These are phyloP conservation scores for Lithophane ornitopus DNA, from an alignment of 2,888 invertebrate species.

Conservation along the genomic window DNA sequence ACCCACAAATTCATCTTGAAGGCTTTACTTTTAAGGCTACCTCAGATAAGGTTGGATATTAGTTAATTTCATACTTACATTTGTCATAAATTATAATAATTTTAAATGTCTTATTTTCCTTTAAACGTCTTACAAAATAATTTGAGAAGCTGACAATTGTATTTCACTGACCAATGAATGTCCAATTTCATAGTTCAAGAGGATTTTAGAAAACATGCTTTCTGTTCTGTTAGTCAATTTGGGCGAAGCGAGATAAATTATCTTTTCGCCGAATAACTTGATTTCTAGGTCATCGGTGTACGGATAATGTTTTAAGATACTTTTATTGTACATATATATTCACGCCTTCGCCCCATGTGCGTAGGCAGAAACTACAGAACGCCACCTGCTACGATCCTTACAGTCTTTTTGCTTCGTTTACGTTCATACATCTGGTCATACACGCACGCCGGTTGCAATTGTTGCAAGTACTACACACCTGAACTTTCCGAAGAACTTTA, in stretches of 20 bases:
- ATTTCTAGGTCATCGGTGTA: conserved; percentile 33
- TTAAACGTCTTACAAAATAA: no score
- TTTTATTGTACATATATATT: neutral
- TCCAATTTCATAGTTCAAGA: neutral
- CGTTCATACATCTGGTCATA: no score
- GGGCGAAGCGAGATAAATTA: conserved; percentile 39
- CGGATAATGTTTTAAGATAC: conserved; percentile 22
- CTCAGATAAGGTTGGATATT: neutral
- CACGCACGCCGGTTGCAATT: no score
- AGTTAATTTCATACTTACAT: neutral
- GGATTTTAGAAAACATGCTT: neutral
- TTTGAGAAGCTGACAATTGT: neutral
- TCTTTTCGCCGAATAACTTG: conserved; percentile 26
- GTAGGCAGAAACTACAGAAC: no score
- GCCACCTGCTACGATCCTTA: no score
- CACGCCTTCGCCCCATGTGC: no score
- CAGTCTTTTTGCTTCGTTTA: no score
- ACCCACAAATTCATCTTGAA: neutral
- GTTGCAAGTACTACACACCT: no score
- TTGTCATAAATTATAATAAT: neutral
- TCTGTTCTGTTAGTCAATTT: neutral
- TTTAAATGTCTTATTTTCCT: neutral
- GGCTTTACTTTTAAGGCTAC: no score
- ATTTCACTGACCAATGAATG: neutral
- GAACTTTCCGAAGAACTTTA: no score